Base-by-base conservation (phyloP, 2,113 vertebrate species). In the Rhynchomys soricoides region DNA sequence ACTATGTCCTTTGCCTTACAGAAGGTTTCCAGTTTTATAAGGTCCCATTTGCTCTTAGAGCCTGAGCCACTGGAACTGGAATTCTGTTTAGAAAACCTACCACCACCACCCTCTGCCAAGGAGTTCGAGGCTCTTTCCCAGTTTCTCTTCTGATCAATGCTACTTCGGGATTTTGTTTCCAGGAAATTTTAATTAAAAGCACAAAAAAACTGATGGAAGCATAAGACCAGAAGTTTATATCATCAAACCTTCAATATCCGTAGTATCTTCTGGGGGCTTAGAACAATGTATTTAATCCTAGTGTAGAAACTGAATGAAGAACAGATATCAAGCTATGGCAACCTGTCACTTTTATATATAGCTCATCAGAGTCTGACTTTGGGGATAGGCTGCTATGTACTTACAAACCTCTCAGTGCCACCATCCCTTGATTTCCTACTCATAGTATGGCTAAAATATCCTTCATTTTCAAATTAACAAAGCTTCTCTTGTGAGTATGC, bases 381-480 rank as follows among this genome's bases (percentile, higher is more conserved):
- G 66, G 68, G 45, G 19, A 62, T 13, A 37, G 2, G 4, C 11
- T 55, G 13, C 48, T 45, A 12, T 45, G 48, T 74, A 12, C n/a
- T 83, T 31, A 68, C 2, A 70, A 70, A 91, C 22, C 2, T 96
- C 31, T 62, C 37, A 74, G 16, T 95, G 15, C 43, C 48, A 91
- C 12, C 13, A 83, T 74, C 0, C 24, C 29, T 57, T 59, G 45
- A 83, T 66, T 88, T 83, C 29, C 40, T 92, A 3, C 7, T 9
- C 2, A 37, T 48, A 48, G 40, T 48, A 48, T 2, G 78, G 78
- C 22, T 62, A 85, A 89, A 94, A 48, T 79, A 81, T 10, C 8
- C 26, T 88, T 8, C 37, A 74, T 40, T 95, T 82, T 82, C 9
- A 82, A 87, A 86, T 59, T 83, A 83, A 92, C 75, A 87, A 17